Base-by-base conservation (phyloP, 1,140 invertebrate genomes). In the Condylostylus longicornis region DNA sequence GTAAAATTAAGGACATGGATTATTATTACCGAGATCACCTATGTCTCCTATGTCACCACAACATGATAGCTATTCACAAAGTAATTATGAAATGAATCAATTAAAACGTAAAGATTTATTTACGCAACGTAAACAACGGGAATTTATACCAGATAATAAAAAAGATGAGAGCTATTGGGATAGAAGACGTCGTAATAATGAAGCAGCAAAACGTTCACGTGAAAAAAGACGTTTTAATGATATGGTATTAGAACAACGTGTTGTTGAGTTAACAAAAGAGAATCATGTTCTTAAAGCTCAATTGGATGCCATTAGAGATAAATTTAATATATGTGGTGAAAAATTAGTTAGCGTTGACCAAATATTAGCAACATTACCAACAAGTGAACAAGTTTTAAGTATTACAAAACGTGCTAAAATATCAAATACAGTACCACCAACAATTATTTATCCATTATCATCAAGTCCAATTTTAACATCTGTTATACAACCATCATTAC, bases 81-180 rank as follows among this genome's bases (percentile, higher is more conserved):
- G n/a, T n/a, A n/a, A n/a, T n/a, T n/a, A n/a, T n/a, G n/a, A n/a
- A n/a, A n/a, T n/a, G n/a, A n/a, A n/a, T n/a, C 50, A 53, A 21
- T 23, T 35, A 6, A 37, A 41, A 37, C 56, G 57, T 8, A 60
- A 60, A 34, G 57, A 60, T 33, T 45, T 60, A 27, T 60, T 60
- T 41, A 55, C 57, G n/a, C 85, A 89, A 49, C 71, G 91, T 37
- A 95, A 95, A 53, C 88, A 94, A 54, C 70, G 91, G 2, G 90
- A 95, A 54, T 96, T 96, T 61, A 95, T 94, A 35, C 91, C 91
- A 0, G 91, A 96, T 50, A 89, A 79, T 58, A 93, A 91, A 53
- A 98, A 97, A 59, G 91, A 98, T 51, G 86, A 94, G 47, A 86
- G 82, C 47, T 97, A 98, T 63, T 98, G 93, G 93, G 90, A 96